Evolutionary conservation across 2,888 invertebrate species (phyloP).

Genomic region (Hydraecia micacea): DNA sequence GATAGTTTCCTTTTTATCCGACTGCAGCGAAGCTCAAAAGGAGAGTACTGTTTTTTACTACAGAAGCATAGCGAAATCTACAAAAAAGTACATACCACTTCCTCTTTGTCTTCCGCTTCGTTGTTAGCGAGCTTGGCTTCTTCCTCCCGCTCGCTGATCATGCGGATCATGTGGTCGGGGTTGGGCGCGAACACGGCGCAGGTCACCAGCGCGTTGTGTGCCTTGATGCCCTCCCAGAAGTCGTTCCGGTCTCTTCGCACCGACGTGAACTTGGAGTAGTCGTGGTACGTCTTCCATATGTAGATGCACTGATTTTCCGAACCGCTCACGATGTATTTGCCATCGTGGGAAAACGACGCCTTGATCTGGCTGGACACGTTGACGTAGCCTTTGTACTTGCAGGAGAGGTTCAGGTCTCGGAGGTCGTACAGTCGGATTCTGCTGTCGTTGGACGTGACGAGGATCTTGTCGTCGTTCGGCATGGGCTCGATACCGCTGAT

Average conservation of each 20-base stretch:
- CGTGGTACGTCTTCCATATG: constrained; percentile 99
- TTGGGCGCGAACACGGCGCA: constrained; percentile 99
- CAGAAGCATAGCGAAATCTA: neutral
- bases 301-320: constrained; percentile 99
- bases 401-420: constrained; percentile 97
- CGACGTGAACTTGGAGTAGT: constrained; percentile 98
- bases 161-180: constrained; percentile 96
- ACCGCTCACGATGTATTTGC: constrained; percentile 98
- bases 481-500: constrained; percentile 99
- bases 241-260: constrained; percentile 98
- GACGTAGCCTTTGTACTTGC: constrained; percentile 97
- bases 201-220: constrained; percentile 98
- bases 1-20: neutral
- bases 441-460: constrained; percentile 99
- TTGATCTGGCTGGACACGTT: constrained; percentile 99
- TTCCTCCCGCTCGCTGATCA: constrained; percentile 91
- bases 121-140: constrained; percentile 74
- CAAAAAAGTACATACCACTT: constrained; percentile 75
- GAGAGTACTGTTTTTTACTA: neutral
- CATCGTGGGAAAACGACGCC: constrained; percentile 99
- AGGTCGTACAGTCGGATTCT: constrained; percentile 98
- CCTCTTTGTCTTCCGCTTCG: constrained; percentile 73
- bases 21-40: neutral
- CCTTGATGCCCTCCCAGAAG: constrained; percentile 97
- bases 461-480: constrained; percentile 98